phyloP scores from a whole-genome alignment of 2,113 vertebrate genomes.

The Electrona antarctica region DNA sequence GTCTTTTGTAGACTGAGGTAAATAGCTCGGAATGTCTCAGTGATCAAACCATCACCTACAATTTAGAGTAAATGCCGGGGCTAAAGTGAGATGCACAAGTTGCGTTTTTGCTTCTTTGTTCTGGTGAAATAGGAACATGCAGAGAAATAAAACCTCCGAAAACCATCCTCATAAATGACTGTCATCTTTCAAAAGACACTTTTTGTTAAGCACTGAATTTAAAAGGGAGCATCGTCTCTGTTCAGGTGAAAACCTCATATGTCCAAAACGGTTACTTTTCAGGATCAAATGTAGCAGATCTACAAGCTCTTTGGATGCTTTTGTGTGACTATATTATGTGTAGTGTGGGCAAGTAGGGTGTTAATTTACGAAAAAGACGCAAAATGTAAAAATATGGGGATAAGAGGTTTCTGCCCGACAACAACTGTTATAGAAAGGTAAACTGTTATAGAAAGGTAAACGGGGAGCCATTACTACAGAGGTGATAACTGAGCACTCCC shows the following conservation, averaged over 20 bases:
- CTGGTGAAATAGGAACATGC: slow-evolving; percentile 19
- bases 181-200: slow-evolving; percentile 19
- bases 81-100: slow-evolving; percentile 23
- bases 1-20: slow-evolving; percentile 31
- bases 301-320: no score
- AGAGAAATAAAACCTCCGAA: slow-evolving; percentile 1
- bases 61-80: slow-evolving; percentile 50
- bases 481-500: no score
- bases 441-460: slow-evolving; percentile 33
- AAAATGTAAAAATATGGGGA: no score
- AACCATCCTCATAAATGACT: slow-evolving; percentile 25
- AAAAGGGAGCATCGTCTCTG: neutral
- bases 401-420: neutral
- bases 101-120: slow-evolving; percentile 29
- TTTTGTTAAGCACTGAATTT: slow-evolving; percentile 32
- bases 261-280: no score
- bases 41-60: slow-evolving; percentile 45
- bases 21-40: slow-evolving; percentile 33
- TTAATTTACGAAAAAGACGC: no score
- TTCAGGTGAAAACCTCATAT: no score
- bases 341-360: no score
- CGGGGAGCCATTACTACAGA: no score
- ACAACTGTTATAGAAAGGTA: slow-evolving; percentile 33
- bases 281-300: no score
- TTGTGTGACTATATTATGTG: no score